Conservation (phyloP, 2,888 invertebrate genomes). For the Drosophila yooni region DNA sequence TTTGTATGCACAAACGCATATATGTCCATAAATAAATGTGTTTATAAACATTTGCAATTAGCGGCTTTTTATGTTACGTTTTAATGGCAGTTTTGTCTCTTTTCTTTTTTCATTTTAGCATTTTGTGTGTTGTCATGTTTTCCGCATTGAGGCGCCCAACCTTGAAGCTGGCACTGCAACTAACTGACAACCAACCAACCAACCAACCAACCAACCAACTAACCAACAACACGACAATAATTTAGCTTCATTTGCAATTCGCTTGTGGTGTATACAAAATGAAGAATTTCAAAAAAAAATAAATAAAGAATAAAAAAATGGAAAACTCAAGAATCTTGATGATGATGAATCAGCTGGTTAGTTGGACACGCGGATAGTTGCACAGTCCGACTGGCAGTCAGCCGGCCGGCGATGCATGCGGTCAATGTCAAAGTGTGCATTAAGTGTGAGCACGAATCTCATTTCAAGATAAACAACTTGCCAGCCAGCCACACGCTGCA, state of each 20-base stretch:
- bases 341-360: constrained; percentile 61
- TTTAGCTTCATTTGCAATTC: constrained; percentile 75
- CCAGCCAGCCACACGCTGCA: constrained; percentile 52
- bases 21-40: constrained; percentile 1
- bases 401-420: constrained; percentile 69
- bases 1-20: constrained; percentile 14
- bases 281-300: neutral
- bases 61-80: constrained; percentile 74
- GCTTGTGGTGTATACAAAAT: constrained; percentile 39
- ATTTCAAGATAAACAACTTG: constrained; percentile 82
- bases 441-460: constrained; percentile 66
- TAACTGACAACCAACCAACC: constrained; percentile 37
- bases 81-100: constrained; percentile 68
- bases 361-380: neutral
- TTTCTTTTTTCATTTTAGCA: constrained; percentile 36
- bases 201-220: constrained; percentile 26
- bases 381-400: constrained; percentile 10
- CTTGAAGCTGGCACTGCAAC: constrained; percentile 56
- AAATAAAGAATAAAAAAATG: neutral
- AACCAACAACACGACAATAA: constrained; percentile 53
- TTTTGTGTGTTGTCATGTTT: constrained; percentile 64
- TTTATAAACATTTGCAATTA: constrained; percentile 63
- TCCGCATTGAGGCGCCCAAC: constrained; percentile 71
- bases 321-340: constrained; percentile 52
- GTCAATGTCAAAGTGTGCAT: constrained; percentile 66